These are phyloP conservation scores for Aquatica leii DNA, from an alignment of 2,888 invertebrate species.

Conservation along the genomic window DNA sequence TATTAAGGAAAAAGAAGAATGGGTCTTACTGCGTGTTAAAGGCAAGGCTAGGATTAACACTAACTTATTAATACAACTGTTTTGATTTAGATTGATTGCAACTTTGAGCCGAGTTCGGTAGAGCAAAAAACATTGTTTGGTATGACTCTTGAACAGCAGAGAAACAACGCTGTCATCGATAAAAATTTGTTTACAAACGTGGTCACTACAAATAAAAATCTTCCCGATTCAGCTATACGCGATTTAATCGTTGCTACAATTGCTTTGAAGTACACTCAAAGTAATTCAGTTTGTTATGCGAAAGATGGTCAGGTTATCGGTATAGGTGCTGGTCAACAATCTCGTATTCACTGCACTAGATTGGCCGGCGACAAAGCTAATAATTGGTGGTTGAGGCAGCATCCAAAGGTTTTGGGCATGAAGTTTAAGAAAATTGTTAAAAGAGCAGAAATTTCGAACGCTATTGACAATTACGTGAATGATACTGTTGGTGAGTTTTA, in stretches of 20 bases:
- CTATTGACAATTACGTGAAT: constrained; percentile 93
- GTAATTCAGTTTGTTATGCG: constrained; percentile 97
- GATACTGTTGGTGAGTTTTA: constrained; percentile 81
- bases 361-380: constrained; percentile 97
- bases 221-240: constrained; percentile 80
- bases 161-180: constrained; percentile 89
- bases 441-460: constrained; percentile 93
- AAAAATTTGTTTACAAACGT: constrained; percentile 80
- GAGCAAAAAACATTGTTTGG: constrained; percentile 89
- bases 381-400: constrained; percentile 97
- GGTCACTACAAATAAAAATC: constrained; percentile 72
- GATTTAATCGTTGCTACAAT: constrained; percentile 96
- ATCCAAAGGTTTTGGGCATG: constrained; percentile 84
- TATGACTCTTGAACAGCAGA: constrained; percentile 82
- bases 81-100: constrained; percentile 76
- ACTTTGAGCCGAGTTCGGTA: constrained; percentile 79
- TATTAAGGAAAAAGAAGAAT: constrained; percentile 93
- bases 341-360: constrained; percentile 96
- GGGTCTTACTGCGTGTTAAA: constrained; percentile 90
- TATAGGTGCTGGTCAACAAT: constrained; percentile 99
- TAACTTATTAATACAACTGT: not conserved
- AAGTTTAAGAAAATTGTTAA: constrained; percentile 86
- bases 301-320: constrained; percentile 91
- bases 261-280: constrained; percentile 96
- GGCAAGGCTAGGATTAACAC: constrained; percentile 50